Base-by-base conservation (phyloP, 2,888 invertebrate genomes). In the Agrochola lychnidis region DNA sequence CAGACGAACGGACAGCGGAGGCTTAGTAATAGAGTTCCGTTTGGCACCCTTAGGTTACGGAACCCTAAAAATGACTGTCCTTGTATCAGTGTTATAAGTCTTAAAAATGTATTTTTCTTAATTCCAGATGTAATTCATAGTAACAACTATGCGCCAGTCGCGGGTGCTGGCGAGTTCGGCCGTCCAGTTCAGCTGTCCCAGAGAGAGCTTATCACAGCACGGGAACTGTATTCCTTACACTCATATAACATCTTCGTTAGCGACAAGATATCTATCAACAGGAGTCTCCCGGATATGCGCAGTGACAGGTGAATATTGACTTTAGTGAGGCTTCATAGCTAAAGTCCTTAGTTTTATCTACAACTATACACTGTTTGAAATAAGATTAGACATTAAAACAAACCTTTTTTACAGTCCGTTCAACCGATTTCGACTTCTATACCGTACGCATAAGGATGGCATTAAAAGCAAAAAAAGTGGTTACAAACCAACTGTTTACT, bases 191-290 rank as follows among this genome's bases (percentile, higher is more conserved):
- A 98, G 70, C 97, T 99, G 76, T 97, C 98, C 19, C 97, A 98
- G 10, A 97, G 98, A 88, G 98, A 99, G 89, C 97, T 98, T 66
- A 97, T 98, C 56, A 97, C 97, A 87, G 98, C 98, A 97, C 98
- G 98, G 90, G 98, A 98, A 82, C 97, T 98, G 57, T 99, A 98
- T 91, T 97, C 98, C 89, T 97, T 99, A 53, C 99, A 99, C 93
- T 97, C 98, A 56, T 99, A 99, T 92, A 99, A 99, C 93, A 97
- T 99, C 86, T 95, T 99, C 94, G 99, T 98, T 75, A 98, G 99
- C 91, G 99, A 99, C 95, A 97, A 98, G 84, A 99, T 99, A 91
- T 98, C 99, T 16, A 96, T 99, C 56, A 99, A 99, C 92, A 97
- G 99, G 88, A 98, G 97, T 77, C 96, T 99, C 64, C 98, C 98